Evolutionary conservation across 2,113 vertebrate genomes (phyloP).

Genomic region (Oenanthe oenanthe): DNA sequence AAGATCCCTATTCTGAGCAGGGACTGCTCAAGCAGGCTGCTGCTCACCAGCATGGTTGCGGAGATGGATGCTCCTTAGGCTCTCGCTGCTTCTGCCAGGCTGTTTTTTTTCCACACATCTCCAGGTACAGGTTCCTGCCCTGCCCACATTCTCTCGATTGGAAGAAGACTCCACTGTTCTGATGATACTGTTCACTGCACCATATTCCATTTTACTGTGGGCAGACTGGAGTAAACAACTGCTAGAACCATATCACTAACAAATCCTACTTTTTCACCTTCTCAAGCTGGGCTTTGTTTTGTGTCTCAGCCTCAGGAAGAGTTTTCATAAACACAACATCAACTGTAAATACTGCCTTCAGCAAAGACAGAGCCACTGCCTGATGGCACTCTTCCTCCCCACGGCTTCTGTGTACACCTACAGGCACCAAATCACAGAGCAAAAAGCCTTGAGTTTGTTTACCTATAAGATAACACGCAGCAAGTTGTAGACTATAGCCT

Average conservation of each 20-base stretch:
- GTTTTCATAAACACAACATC: background rate
- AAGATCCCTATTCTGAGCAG: background rate
- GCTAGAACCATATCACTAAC: background rate
- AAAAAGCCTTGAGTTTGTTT: background rate
- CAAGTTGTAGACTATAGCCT: background rate
- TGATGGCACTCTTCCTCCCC: background rate
- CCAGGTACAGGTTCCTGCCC: background rate
- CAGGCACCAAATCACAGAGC: background rate
- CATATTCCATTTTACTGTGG: background rate
- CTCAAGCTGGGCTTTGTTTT: background rate
- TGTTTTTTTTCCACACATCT: background rate
- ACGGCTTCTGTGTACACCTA: fast-evolving
- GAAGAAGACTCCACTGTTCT: background rate
- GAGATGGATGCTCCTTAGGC: background rate
- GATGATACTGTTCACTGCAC: fast-evolving
- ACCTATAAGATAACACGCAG: background rate
- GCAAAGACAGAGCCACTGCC: background rate
- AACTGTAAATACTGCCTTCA: background rate
- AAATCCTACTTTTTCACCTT: background rate
- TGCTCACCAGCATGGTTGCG: background rate
- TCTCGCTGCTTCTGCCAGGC: background rate
- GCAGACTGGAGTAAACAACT: background rate
- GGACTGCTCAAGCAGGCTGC: background rate
- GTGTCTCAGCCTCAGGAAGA: background rate
- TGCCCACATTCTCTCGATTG: background rate